Percentiles rank a stretch among this genome's conserved stretches.
Evolutionary conservation across 2,888 invertebrate species (phyloP).

Genomic region (Corbicula japonica): DNA sequence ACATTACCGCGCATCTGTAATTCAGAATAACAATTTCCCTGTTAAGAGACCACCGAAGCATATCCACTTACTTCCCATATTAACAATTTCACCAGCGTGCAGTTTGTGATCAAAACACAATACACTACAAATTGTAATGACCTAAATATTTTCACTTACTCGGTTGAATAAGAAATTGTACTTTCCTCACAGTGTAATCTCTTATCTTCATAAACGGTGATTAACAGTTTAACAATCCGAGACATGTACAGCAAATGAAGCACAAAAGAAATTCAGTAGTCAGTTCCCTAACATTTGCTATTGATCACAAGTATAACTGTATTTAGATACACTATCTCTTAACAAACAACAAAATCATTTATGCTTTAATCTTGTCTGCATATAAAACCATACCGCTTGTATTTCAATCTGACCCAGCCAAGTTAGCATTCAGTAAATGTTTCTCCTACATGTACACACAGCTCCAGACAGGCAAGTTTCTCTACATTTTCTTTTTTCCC

Average conservation of each 20-base stretch:
- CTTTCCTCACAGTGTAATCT: too few species aligned
- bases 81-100: conserved; percentile 18
- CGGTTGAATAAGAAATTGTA: too few species aligned
- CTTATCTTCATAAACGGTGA: too few species aligned
- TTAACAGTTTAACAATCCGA: too few species aligned
- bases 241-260: neutral
- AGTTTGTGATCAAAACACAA: too few species aligned
- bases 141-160: conserved; percentile 29
- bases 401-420: conserved; percentile 13
- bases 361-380: conserved; percentile 25
- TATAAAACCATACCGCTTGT: conserved; percentile 15
- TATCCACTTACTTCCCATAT: conserved; percentile 7
- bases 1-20: conserved; percentile 29
- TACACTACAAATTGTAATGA: conserved; percentile 25
- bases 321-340: conserved; percentile 15
- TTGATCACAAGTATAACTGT: conserved; percentile 3
- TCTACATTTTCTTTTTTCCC: too few species aligned
- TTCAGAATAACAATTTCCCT: neutral
- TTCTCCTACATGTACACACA: too few species aligned
- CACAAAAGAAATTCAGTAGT: neutral
- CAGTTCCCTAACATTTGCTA: neutral
- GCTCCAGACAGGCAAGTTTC: too few species aligned
- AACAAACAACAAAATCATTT: conserved; percentile 23
- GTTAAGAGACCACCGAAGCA: conserved; percentile 2
- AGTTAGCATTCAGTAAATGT: too few species aligned